Evolutionary conservation across 2,888 invertebrate species (phyloP).

Genomic region (Kryphioiulus occultus): DNA sequence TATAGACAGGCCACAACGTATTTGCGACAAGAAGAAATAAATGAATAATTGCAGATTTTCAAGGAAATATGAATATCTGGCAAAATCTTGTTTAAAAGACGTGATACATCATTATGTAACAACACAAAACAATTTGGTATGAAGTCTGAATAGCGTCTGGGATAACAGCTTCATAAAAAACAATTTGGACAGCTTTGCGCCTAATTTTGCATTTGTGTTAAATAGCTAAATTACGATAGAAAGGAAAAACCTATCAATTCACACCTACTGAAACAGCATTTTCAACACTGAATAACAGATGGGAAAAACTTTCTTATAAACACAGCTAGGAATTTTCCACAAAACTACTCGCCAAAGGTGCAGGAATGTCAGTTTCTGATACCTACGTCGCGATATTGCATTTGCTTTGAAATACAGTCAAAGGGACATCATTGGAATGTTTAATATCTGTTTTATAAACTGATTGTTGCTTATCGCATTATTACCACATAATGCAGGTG

Average conservation of each 20-base stretch:
- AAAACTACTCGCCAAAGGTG: not conserved
- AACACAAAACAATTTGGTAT: not conserved
- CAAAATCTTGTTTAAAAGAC: not conserved
- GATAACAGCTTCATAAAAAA: not conserved
- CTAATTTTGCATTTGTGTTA: not conserved
- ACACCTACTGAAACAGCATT: not conserved
- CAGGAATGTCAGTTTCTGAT: not conserved
- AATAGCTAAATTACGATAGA: not conserved
- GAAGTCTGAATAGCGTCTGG: not conserved
- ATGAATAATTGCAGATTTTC: not conserved
- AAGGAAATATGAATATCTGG: not conserved
- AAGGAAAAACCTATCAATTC: not conserved
- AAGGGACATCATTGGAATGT: conserved; percentile 1
- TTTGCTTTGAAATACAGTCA: not conserved
- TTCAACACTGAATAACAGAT: not conserved
- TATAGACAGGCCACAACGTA: not conserved
- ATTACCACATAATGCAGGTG: not conserved
- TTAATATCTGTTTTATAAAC: not conserved
- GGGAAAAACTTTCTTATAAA: not conserved
- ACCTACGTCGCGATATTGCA: not conserved
- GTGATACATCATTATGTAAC: not conserved
- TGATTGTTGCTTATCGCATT: not conserved
- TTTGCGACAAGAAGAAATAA: not conserved
- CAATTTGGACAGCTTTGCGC: not conserved
- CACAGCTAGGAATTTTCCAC: not conserved